phyloP scores from a whole-genome alignment of 1,140 invertebrate species.

The Pristionchus pacificus region DNA sequence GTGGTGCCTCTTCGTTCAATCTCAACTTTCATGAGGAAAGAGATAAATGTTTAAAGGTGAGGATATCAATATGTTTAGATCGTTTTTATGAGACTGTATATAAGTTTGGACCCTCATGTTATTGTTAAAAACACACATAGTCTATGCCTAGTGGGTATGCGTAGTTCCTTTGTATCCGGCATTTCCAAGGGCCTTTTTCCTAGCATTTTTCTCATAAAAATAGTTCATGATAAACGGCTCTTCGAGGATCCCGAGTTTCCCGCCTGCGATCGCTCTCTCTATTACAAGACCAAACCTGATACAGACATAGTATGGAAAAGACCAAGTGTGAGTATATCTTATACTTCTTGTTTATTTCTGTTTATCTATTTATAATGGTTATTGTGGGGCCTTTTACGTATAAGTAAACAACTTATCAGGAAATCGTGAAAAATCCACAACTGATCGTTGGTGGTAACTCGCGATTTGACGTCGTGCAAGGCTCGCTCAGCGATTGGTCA shows the following conservation, averaged over 20 bases:
- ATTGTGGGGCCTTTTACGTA: slow-evolving; percentile 46
- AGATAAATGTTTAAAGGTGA: no score
- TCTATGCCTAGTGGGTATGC: no score
- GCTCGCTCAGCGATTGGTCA: background rate
- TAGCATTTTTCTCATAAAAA: no score
- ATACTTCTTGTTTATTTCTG: background rate
- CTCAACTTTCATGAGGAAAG: no score
- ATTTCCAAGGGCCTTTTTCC: no score
- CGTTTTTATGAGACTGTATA: no score
- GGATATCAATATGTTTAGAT: no score
- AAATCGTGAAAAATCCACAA: background rate
- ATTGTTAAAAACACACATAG: no score
- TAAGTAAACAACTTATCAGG: slow-evolving; percentile 33
- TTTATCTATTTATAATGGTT: background rate
- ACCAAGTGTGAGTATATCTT: slow-evolving; percentile 41
- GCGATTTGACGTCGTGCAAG: background rate
- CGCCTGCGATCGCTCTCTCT: slow-evolving; percentile 50
- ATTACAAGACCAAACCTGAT: slow-evolving; percentile 43
- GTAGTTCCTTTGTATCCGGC: no score
- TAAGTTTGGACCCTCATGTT: no score
- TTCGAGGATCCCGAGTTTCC: slow-evolving; percentile 51
- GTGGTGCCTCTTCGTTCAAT: no score
- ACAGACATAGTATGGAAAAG: slow-evolving; percentile 56
- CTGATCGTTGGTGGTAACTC: background rate
- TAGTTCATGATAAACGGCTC: slow-evolving; percentile 24